Evolutionary conservation across 2,888 invertebrate genomes (phyloP), one percentile per base, ranked within the genome.

Genomic region (Drosophila seclusa): DNA sequence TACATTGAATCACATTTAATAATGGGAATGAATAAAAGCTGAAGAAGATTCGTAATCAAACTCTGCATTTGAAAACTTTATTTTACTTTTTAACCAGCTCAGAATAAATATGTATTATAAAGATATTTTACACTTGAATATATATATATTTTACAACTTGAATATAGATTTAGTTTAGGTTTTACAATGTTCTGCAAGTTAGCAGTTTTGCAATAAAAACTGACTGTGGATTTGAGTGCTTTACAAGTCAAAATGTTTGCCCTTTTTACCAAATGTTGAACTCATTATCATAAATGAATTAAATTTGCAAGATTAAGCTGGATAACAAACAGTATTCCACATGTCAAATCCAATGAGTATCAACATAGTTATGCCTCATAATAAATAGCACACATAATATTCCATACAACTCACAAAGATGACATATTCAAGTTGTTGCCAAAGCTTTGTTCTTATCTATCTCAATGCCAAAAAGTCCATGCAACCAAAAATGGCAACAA

Each of bases 401-500:
- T 45, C 13, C 7, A 16, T 16, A 13, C 52, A 31, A 34, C 4
- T 54, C 24, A 36, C 11, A 10, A 34, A 10, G 6, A 24, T 24
- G 18, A 27, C 24, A 24, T 54, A 11, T 54, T 54, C 18, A 36
- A 36, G 11, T 36, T 36, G 24, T 54, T 24, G 11, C 18, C 53
- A 54, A 18, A 27, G 32, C 53, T 34, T 53, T 16, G 4, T 29
- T 53, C 24, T 53, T 64, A 55, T 42, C 31, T 24, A 29, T 2
- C 10, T 2, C 1, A 40, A 40, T 45, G 24, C 16, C 45, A 16
- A 16, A 45, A 24, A 24, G 45, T 8, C 4, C 45, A 24, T 8
- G 16, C 24, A 38, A 27, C 34, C 57, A n/a, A 52, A 65, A 76
- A 63, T 49, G 55, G 67, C 66, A 66, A 75, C 58, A 68, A 68